A percentile compares a stretch with the other conserved stretches of the same genome.
These are phyloP conservation scores for Thunnus albacares DNA, from an alignment of 2,797 vertebrate genomes.

Conservation along the genomic window DNA sequence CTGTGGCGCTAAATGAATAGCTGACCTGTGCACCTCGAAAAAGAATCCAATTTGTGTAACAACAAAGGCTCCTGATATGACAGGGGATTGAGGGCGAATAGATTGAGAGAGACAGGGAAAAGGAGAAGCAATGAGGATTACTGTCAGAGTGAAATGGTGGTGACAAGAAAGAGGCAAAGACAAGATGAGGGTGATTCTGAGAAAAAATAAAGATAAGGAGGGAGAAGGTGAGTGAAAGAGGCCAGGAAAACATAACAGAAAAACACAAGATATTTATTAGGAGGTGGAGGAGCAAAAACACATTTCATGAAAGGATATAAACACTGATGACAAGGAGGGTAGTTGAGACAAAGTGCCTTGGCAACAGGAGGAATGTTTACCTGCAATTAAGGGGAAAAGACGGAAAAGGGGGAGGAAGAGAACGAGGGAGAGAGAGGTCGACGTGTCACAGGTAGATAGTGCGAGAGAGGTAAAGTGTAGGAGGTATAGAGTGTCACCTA, in stretches of 20 bases:
- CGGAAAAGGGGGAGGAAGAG: slow-evolving; percentile 53
- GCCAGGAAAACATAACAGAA: not conserved
- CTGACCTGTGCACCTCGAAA: slow-evolving; percentile 53
- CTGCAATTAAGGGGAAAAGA: slow-evolving; percentile 52
- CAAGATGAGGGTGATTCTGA: slow-evolving; percentile 1
- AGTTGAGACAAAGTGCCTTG: not conserved
- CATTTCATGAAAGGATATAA: not conserved
- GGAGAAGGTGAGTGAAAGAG: not conserved
- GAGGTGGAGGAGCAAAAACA: slow-evolving; percentile 4
- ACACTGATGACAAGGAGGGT: not conserved
- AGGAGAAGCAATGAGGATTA: slow-evolving; percentile 48
- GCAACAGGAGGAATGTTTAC: slow-evolving; percentile 50
- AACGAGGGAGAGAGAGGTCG: slow-evolving; percentile 61
- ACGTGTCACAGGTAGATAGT: slow-evolving; percentile 72
- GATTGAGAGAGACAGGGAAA: slow-evolving; percentile 32
- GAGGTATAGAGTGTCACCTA: slow-evolving; percentile 82
- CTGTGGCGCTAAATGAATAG: slow-evolving; percentile 49
- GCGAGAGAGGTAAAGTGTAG: slow-evolving; percentile 69
- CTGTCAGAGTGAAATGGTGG: slow-evolving; percentile 24
- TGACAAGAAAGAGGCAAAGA: slow-evolving; percentile 19
- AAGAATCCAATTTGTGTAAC: slow-evolving; percentile 74
- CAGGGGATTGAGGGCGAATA: slow-evolving; percentile 61
- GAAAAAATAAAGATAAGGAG: not conserved
- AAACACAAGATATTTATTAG: not conserved
- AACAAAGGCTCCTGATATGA: slow-evolving; percentile 62